These are phyloP conservation scores for Chondrosia reniformis DNA, from an alignment of 37 sponge, comb jelly and placozoan genomes.

Conservation along the genomic window DNA sequence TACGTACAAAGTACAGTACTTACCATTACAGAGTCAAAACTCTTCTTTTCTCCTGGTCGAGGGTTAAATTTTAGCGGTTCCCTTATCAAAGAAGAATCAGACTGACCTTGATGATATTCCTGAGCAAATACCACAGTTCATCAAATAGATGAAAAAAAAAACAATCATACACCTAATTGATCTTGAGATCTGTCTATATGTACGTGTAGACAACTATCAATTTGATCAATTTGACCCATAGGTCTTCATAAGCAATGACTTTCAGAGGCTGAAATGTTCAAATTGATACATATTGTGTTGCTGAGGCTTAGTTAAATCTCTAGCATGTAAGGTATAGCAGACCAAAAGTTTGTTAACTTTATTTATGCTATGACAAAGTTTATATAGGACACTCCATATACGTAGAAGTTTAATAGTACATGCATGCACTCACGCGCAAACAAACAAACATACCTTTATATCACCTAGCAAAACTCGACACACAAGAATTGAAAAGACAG, in stretches of 20 bases:
- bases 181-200: background rate
- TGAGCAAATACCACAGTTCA: background rate
- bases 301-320: too few relatives aligned
- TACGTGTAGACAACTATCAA: background rate
- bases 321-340: too few relatives aligned
- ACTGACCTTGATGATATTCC: slow-evolving; percentile 40
- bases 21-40: slow-evolving; percentile 72
- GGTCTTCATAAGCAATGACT: too few relatives aligned
- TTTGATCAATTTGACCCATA: background rate
- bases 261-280: too few relatives aligned
- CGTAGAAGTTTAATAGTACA: too few relatives aligned
- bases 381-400: too few relatives aligned
- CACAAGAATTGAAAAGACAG: slow-evolving; percentile 35
- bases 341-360: too few relatives aligned
- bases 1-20: background rate
- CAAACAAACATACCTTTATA: slow-evolving; percentile 45
- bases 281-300: too few relatives aligned
- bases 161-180: background rate
- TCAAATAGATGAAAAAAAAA: background rate
- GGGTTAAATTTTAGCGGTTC: slow-evolving; percentile 47
- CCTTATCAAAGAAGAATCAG: slow-evolving; percentile 39
- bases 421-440: background rate
- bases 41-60: slow-evolving; percentile 41
- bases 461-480: slow-evolving; percentile 76
- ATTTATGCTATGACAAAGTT: too few relatives aligned